A percentile compares a stretch with the other conserved stretches of the same genome.
Conservation (phyloP, 2,888 invertebrate genomes). For the Nipponacmea schrenckii region DNA sequence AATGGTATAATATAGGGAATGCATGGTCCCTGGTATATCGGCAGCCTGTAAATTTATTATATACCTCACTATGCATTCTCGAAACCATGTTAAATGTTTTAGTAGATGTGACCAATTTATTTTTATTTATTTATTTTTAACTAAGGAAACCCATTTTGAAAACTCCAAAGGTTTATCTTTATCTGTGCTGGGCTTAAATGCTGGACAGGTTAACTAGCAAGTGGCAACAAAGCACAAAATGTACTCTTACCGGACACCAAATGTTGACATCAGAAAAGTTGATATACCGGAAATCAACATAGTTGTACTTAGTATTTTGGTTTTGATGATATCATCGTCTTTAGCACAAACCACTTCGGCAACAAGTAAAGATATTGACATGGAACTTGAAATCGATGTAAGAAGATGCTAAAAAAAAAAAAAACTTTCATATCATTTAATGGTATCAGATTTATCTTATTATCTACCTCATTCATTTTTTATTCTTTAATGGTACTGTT, state of each 20-base stretch:
- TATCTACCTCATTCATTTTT: too few species aligned
- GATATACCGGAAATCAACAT: constrained; percentile 3
- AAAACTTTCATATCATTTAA: not conserved
- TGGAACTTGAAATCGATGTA: not conserved
- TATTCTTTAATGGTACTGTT: too few species aligned
- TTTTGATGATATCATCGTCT: not conserved
- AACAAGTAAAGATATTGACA: not conserved
- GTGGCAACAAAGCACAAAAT: too few species aligned
- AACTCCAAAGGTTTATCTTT: too few species aligned
- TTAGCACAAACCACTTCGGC: not conserved
- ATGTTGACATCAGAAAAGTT: not conserved
- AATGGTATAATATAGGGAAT: not conserved
- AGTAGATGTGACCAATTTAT: too few species aligned
- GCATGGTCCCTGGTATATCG: not conserved
- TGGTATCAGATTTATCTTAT: too few species aligned
- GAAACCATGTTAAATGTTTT: too few species aligned
- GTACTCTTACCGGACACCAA: not conserved
- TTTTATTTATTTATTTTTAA: too few species aligned
- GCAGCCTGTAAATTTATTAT: not conserved
- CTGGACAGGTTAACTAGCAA: too few species aligned
- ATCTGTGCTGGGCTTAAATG: too few species aligned
- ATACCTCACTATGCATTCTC: too few species aligned
- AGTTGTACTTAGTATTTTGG: not conserved
- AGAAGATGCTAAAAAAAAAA: not conserved
- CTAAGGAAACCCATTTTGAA: too few species aligned